These are phyloP conservation scores for Thera obeliscata DNA, from an alignment of 2,888 invertebrate species.

Conservation along the genomic window DNA sequence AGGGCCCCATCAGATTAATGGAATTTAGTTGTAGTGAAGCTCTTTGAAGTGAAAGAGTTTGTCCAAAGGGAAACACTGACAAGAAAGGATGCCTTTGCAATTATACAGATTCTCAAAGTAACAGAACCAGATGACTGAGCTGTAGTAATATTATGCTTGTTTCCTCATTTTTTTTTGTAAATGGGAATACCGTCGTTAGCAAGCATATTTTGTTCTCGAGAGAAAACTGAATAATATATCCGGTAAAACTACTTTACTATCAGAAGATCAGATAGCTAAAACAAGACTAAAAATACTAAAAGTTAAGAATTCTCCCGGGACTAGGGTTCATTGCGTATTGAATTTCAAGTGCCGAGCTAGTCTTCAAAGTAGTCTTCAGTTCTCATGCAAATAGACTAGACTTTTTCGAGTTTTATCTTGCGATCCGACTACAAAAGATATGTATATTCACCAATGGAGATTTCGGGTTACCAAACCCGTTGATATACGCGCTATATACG, in stretches of 20 bases:
- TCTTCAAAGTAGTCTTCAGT: constrained; percentile 12
- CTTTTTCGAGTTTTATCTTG: constrained; percentile 6
- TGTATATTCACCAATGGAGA: background rate
- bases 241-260: constrained; percentile 1
- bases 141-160: too few species aligned
- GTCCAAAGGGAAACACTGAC: too few species aligned
- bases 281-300: constrained; percentile 10
- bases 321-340: constrained; percentile 21
- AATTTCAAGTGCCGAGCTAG: constrained; percentile 17
- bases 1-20: too few species aligned
- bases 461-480: background rate
- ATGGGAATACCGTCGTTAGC: too few species aligned
- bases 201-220: too few species aligned
- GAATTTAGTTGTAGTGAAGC: too few species aligned
- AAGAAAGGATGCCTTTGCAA: too few species aligned
- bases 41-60: too few species aligned
- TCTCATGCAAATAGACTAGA: constrained; percentile 16
- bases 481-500: too few species aligned
- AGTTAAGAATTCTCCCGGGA: constrained; percentile 9
- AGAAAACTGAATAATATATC: constrained; percentile 4
- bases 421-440: constrained; percentile 11
- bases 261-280: constrained; percentile 14
- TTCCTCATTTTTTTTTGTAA: too few species aligned
- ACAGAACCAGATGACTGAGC: too few species aligned
- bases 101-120: too few species aligned